Evolutionary conservation across 2,888 invertebrate genomes (phyloP).

Genomic region (Phortica magna): DNA sequence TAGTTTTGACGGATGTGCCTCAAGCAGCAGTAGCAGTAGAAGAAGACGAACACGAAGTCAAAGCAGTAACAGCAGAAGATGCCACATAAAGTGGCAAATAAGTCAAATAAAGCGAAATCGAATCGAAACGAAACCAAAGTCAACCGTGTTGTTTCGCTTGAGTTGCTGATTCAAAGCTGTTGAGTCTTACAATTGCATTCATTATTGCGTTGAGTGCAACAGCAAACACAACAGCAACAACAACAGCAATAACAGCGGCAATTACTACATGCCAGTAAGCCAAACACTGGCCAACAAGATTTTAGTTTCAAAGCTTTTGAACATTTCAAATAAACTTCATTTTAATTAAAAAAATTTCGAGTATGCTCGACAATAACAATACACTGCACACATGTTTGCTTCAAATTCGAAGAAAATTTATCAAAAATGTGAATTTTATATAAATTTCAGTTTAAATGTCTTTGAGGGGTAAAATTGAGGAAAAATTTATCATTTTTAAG

Average conservation of each 20-base stretch:
- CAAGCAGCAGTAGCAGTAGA: background rate
- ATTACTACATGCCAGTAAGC: background rate
- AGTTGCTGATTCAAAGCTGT: background rate
- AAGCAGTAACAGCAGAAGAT: background rate
- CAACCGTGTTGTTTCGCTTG: background rate
- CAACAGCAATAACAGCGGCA: background rate
- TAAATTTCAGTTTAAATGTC: no score
- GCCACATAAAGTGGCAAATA: background rate
- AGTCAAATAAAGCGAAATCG: background rate
- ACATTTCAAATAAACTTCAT: background rate
- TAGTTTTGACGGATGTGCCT: constrained; percentile 18
- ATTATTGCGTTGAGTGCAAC: constrained; percentile 9
- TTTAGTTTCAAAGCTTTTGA: background rate
- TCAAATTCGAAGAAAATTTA: no score
- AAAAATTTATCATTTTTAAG: no score
- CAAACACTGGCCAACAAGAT: background rate
- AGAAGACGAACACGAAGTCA: constrained; percentile 15
- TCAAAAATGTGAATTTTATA: no score
- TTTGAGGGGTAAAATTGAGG: no score
- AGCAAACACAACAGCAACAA: background rate
- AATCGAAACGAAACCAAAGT: background rate
- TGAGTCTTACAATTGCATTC: constrained; percentile 13
- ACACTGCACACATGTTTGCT: no score
- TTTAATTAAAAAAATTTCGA: no score
- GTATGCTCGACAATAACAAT: no score